Evolutionary conservation across 2,888 invertebrate genomes (phyloP).

Genomic region (Trissolcus japonicus): DNA sequence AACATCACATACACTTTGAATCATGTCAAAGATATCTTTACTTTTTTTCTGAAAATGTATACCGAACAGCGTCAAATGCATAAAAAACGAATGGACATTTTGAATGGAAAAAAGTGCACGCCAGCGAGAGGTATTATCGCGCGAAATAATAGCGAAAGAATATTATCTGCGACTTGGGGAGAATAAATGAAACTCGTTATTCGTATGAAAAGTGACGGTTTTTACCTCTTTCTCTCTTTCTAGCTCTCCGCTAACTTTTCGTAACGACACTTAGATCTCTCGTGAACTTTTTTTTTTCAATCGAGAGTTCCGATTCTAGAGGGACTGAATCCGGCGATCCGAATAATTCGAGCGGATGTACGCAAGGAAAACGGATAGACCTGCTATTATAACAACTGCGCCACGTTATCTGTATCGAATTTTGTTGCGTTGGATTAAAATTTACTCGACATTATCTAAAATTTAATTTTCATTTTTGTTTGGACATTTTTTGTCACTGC

Average conservation of each 20-base stretch:
- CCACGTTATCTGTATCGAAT: no score
- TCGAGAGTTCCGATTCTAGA: background rate
- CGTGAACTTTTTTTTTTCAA: slow-evolving; percentile 10
- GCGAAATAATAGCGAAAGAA: slow-evolving; percentile 19
- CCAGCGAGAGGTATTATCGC: slow-evolving; percentile 10
- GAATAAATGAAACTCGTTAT: slow-evolving; percentile 31
- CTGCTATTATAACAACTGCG: no score
- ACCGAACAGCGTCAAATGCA: slow-evolving; percentile 10
- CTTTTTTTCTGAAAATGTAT: background rate
- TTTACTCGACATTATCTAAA: no score
- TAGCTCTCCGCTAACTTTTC: slow-evolving; percentile 3
- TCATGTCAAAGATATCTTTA: slow-evolving; percentile 7
- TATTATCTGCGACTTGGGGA: slow-evolving; percentile 4
- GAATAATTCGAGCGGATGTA: slow-evolving; percentile 6
- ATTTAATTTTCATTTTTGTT: no score
- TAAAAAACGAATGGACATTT: slow-evolving; percentile 19
- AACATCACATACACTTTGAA: background rate
- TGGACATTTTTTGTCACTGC: no score
- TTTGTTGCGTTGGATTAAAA: no score
- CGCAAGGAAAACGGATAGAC: background rate
- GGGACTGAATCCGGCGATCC: background rate
- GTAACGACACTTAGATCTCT: slow-evolving; percentile 4
- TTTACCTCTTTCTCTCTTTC: background rate
- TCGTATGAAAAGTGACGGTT: slow-evolving; percentile 12
- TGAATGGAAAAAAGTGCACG: slow-evolving; percentile 7